phyloP scores from a whole-genome alignment of 2,888 invertebrate species.

The Dasypogon diadema region DNA sequence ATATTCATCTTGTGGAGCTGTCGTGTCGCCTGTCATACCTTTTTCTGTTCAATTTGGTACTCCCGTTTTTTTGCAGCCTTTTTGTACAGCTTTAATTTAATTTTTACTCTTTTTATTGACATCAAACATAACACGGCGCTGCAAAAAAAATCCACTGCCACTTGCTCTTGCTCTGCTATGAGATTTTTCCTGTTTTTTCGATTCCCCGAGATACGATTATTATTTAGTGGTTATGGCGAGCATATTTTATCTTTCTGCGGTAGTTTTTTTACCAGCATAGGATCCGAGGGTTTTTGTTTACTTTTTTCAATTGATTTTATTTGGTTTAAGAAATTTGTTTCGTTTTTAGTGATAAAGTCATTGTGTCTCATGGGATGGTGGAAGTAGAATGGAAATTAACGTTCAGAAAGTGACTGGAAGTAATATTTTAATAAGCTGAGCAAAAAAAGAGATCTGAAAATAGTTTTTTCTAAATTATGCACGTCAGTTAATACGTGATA shows the following conservation, averaged over 20 bases:
- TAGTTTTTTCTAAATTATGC: too few relatives aligned
- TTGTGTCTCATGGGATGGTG: too few relatives aligned
- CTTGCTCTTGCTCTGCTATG: neutral
- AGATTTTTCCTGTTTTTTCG: neutral
- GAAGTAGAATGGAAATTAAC: too few relatives aligned
- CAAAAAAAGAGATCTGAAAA: too few relatives aligned
- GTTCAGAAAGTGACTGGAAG: too few relatives aligned
- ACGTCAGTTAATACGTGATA: too few relatives aligned
- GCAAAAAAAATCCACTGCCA: neutral
- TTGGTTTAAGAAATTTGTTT: too few relatives aligned
- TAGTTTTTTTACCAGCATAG: too few relatives aligned
- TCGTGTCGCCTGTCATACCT: constrained; percentile 16
- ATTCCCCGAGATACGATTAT: neutral
- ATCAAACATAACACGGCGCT: neutral
- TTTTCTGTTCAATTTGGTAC: constrained; percentile 13
- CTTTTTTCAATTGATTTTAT: too few relatives aligned
- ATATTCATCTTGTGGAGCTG: constrained; percentile 10
- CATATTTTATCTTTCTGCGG: neutral
- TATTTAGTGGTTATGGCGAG: neutral
- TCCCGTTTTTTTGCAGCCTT: neutral
- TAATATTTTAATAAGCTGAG: too few relatives aligned
- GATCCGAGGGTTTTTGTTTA: too few relatives aligned
- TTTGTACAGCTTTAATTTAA: neutral
- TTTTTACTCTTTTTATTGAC: constrained; percentile 6
- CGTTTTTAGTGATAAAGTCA: too few relatives aligned